Evolutionary conservation across 2,888 invertebrate species (phyloP).

Genomic region (Monopis laevigella): DNA sequence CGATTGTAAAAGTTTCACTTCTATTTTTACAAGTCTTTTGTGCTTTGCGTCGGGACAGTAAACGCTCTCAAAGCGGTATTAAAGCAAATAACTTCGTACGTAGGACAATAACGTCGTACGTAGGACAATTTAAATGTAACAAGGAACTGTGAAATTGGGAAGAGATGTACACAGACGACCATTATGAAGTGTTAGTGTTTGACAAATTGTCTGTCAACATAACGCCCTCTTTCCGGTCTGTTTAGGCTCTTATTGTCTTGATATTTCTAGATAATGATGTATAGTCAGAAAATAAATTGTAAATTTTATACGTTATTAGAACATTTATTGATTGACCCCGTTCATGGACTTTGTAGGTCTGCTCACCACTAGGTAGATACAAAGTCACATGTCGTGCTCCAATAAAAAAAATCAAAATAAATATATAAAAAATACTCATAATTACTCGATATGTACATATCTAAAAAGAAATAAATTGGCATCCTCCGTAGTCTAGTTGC

Average conservation of each 20-base stretch:
- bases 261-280: no score
- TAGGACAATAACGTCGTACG: slow-evolving; percentile 22
- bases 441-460: no score
- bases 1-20: slow-evolving; percentile 38
- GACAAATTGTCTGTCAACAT: slow-evolving; percentile 54
- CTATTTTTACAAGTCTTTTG: slow-evolving; percentile 5
- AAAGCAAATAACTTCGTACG: slow-evolving; percentile 4
- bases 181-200: slow-evolving; percentile 50
- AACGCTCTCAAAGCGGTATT: slow-evolving; percentile 7
- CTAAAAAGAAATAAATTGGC: no score
- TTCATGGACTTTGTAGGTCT: no score
- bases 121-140: slow-evolving; percentile 42
- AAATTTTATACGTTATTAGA: no score
- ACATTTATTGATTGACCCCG: no score
- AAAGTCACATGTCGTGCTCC: background rate
- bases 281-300: no score
- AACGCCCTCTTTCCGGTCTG: slow-evolving; percentile 39
- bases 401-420: background rate
- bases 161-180: slow-evolving; percentile 45
- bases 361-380: no score
- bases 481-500: no score
- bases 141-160: slow-evolving; percentile 51
- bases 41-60: slow-evolving; percentile 5
- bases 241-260: slow-evolving; percentile 5
- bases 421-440: no score